Percentiles rank a stretch among this genome's conserved stretches.
Evolutionary conservation across 2,113 vertebrate genomes (phyloP).

Genomic region (Tragelaphus strepsiceros): DNA sequence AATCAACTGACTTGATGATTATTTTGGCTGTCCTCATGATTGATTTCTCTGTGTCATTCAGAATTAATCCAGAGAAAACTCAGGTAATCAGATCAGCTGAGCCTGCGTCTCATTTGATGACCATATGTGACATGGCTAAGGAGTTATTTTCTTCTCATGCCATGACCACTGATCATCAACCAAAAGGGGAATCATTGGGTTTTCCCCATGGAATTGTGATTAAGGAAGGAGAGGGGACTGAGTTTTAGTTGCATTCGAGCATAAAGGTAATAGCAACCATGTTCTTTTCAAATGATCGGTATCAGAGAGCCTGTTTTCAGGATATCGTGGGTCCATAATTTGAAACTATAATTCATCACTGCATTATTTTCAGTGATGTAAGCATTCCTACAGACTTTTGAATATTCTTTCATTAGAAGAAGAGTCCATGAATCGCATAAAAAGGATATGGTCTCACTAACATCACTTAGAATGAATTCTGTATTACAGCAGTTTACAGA

Average conservation of each 20-base stretch:
- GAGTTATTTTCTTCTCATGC: constrained; percentile 59
- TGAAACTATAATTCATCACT: not conserved
- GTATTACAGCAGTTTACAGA: not conserved
- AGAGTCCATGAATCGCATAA: not conserved
- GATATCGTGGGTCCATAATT: not conserved
- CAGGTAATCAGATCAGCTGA: constrained; percentile 59
- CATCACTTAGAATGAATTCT: not conserved
- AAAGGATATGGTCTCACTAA: not conserved
- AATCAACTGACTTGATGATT: constrained; percentile 47
- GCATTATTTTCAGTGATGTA: not conserved
- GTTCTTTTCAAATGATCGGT: not conserved
- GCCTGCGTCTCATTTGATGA: not conserved
- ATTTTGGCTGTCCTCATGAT: constrained; percentile 62
- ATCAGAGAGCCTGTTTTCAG: not conserved
- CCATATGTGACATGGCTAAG: constrained; percentile 34
- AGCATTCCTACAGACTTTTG: not conserved
- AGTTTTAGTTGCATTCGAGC: not conserved
- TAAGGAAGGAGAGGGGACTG: not conserved
- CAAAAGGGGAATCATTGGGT: not conserved
- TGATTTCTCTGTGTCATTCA: constrained; percentile 63
- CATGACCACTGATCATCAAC: constrained; percentile 55
- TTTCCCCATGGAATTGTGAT: not conserved
- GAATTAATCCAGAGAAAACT: constrained; percentile 62
- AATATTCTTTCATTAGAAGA: not conserved
- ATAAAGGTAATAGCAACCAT: not conserved